Percentiles rank a stretch among this genome's conserved stretches.
phyloP scores from a whole-genome alignment of 1,140 invertebrate genomes.

The Propsilocerus akamusi region DNA sequence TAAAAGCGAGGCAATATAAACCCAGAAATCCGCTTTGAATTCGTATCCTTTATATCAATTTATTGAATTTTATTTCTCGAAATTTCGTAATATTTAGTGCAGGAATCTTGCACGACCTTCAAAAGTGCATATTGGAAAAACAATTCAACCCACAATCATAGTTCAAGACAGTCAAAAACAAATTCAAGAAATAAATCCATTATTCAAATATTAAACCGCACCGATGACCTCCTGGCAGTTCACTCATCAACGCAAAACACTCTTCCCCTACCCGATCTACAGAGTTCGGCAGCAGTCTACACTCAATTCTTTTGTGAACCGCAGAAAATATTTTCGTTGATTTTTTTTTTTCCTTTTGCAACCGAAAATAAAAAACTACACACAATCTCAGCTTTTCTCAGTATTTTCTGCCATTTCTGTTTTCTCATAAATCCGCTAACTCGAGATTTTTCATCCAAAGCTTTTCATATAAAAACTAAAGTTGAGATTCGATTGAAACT shows the following conservation, averaged over 20 bases:
- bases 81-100: too few species aligned
- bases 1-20: too few species aligned
- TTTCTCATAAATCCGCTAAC: neutral
- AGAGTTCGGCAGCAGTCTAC: neutral
- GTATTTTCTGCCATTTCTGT: neutral
- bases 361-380: too few species aligned
- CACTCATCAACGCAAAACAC: neutral
- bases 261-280: neutral
- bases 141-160: neutral
- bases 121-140: too few species aligned
- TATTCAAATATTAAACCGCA: neutral
- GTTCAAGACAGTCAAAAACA: neutral
- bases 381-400: too few species aligned
- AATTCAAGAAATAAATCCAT: neutral
- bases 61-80: too few species aligned
- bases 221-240: neutral
- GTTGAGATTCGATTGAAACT: neutral
- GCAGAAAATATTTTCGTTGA: neutral
- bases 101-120: too few species aligned
- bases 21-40: too few species aligned
- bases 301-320: neutral
- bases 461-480: neutral
- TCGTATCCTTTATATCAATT: too few species aligned
- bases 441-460: neutral
- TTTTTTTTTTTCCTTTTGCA: neutral